A percentile compares a stretch with the other conserved stretches of the same genome.
Conservation (phyloP, 2,888 invertebrate genomes). For the Lasiommata megera region DNA sequence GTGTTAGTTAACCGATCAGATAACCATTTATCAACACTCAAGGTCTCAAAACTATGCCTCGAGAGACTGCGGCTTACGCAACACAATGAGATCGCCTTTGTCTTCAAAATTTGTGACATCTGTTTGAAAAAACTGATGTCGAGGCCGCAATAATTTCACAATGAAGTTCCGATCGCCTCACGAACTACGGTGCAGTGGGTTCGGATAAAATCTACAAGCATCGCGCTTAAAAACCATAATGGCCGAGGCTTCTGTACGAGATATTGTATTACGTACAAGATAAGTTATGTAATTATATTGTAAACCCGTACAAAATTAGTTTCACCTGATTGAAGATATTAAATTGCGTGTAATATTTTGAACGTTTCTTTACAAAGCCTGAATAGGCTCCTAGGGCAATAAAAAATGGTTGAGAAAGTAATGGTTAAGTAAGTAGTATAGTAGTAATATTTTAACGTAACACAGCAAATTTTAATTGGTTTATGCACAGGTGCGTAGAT, state of each 20-base stretch:
- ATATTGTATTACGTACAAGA: constrained; percentile 4
- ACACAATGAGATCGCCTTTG: constrained; percentile 39
- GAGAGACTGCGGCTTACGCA: constrained; percentile 43
- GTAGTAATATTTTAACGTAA: too few relatives aligned
- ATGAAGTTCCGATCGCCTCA: constrained; percentile 25
- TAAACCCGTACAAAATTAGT: constrained; percentile 4
- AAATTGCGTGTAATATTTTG: constrained; percentile 9
- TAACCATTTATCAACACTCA: constrained; percentile 39
- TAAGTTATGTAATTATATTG: constrained; percentile 14
- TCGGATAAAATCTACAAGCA: constrained; percentile 16
- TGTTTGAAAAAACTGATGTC: constrained; percentile 37
- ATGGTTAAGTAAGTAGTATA: too few relatives aligned
- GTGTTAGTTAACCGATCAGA: constrained; percentile 39
- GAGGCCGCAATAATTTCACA: constrained; percentile 34
- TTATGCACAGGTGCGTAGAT: too few relatives aligned
- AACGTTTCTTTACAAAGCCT: neutral
- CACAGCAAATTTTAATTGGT: too few relatives aligned
- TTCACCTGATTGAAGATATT: constrained; percentile 11
- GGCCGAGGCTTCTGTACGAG: constrained; percentile 11
- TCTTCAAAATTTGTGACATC: constrained; percentile 48
- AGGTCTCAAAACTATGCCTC: constrained; percentile 39
- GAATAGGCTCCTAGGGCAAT: too few relatives aligned
- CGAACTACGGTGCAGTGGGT: constrained; percentile 16
- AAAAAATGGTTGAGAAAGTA: too few relatives aligned
- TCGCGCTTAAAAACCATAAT: constrained; percentile 11